Conservation (phyloP, 2,888 invertebrate species). For the Melieria picta region DNA sequence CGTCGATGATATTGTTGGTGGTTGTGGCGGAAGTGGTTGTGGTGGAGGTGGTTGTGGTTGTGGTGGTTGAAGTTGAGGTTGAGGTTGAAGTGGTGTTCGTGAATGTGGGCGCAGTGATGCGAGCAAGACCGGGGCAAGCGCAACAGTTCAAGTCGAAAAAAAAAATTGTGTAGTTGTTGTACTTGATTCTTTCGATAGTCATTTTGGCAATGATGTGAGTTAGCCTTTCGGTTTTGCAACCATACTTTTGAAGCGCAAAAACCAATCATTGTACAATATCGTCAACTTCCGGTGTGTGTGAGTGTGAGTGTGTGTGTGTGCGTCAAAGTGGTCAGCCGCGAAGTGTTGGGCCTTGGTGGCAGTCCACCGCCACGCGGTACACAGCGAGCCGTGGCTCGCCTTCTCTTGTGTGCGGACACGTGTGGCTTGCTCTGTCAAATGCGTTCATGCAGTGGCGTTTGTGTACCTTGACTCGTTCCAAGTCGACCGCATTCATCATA, state of each 20-base stretch:
- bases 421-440: conserved; percentile 33
- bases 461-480: conserved; percentile 98
- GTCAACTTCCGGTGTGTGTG: background rate
- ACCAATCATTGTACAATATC: too few relatives aligned
- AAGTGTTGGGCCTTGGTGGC: background rate
- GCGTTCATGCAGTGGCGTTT: conserved; percentile 40
- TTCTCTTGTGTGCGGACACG: background rate
- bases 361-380: too few relatives aligned
- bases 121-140: too few relatives aligned
- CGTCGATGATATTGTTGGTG: background rate
- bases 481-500: conserved; percentile 99
- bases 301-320: background rate
- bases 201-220: too few relatives aligned
- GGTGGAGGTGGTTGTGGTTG: background rate
- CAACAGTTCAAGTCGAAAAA: too few relatives aligned
- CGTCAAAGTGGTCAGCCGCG: background rate
- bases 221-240: too few relatives aligned
- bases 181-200: too few relatives aligned
- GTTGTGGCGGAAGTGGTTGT: background rate
- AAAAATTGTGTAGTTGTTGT: too few relatives aligned
- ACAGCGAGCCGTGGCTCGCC: too few relatives aligned
- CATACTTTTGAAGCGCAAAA: too few relatives aligned
- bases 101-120: too few relatives aligned
- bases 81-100: too few relatives aligned
- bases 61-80: background rate